Base-by-base conservation (phyloP, 2,113 vertebrate species). In the Melanostigma gelatinosum region DNA sequence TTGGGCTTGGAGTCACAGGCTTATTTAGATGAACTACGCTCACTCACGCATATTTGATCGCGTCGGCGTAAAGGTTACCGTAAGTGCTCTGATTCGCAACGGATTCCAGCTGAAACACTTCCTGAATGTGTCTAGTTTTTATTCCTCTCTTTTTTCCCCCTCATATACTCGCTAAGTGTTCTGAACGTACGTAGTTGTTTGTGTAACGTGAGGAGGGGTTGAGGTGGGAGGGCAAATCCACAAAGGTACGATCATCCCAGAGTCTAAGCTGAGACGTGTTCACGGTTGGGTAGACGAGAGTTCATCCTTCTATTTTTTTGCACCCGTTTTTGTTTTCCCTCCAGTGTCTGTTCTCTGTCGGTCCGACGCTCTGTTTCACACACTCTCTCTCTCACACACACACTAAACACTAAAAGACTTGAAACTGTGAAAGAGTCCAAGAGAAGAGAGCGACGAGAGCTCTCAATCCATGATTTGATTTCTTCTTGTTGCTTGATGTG, bases 41-140 rank as follows among this genome's bases (percentile, higher is more conserved):
- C 16, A 79, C 72, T 65, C 36, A 66, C 24, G 52, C 70, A 22
- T 72, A 27, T 85, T 72, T 79, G 68, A 85, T 83, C 60, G 67
- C 85, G 48, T 69, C 16, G 15, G 52, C n/a, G 22, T 82, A 65
- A 83, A 88, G 11, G 2, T 20, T 77, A n/a, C n/a, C n/a, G n/a
- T n/a, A 92, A 94, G 93, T 92, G 92, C 93, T 94, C 85, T 89
- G 75, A 86, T 82, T 87, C 61, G 72, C 84, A 85, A 77, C 80
- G 60, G 18, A 88, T 86, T 90, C 84, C 90, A 90, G 89, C 88
- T 85, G 80, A 80, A 88, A 85, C 60, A 67, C 72, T 63, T 85
- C 80, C 75, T 81, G 78, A 88, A 81, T 88, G 80, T 82, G 48
- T 80, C 20, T 36, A 54, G 44, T 75, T 87, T 88, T 81, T 85